Base-by-base conservation (phyloP, 2,797 vertebrate species). In the Urocyon cinereoargenteus region DNA sequence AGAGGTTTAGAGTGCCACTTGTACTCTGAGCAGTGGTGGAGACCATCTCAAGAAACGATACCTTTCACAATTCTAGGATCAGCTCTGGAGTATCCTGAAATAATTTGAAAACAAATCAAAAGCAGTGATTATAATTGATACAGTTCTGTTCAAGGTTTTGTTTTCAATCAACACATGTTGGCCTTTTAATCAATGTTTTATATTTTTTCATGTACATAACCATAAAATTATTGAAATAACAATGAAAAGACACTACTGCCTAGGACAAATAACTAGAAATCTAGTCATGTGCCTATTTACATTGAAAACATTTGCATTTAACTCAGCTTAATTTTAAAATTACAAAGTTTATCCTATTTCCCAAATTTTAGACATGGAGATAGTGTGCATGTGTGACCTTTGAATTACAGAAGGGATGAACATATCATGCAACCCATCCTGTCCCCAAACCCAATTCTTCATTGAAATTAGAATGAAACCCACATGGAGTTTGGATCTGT, bases 171-270 rank as follows among this genome's bases (percentile, higher is more conserved):
- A 53, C 24, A 1, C 14, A 31, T 64, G 11, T 31, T 45, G 40
- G 40, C 40, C 40, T 83, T 87, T 62, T 26, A 92, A 82, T 82
- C 53, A 24, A 49, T 31, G 21, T 77, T 82, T 94, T 90, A 3
- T 70, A 53, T 78, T 91, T 96, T 26, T 31, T 88, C 49, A 78
- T 78, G 49, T 40, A 55, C 3, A 49, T 57, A 93, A 72, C 8
- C 19, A 86, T 21, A 86, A n/a, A 89, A 73, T 81, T 91, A 92
- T 91, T 51, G 59, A 70, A 72, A 57, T 85, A 70, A 21, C 61
- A 93, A 59, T 83, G 6, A 96, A 78, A 78, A 26, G 6, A 55
- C 14, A 90, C 28, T 73, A 34, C 5, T 82, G 10, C 36, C n/a
- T 28, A 64, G 1, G 6, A 19, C 14, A 90, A 86, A 85, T 78